Evolutionary conservation across 2,113 vertebrate species (phyloP), one percentile per base, ranked within the genome.

Genomic region (Glaucomys volans): DNA sequence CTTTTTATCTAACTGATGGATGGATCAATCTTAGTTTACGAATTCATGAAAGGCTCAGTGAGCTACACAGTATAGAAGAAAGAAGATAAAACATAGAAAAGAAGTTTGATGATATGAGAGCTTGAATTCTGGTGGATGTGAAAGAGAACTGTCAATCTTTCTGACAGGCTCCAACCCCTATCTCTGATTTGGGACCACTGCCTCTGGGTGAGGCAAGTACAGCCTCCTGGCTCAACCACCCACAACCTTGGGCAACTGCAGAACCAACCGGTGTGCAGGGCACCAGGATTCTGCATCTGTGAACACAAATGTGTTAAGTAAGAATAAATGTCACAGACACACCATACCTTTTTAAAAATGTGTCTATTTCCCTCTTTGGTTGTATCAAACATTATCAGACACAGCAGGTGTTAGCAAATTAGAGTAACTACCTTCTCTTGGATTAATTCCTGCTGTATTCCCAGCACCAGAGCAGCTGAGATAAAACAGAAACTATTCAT

Each of bases 381-480:
- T 77, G 50, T 66, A 87, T 54, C 79, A 93, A 86, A 76, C 79
- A 85, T 89, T 66, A 57, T 85, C 79, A 96, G 89, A 95, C 75
- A 81, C 4, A 84, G 86, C 86, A 97, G 82, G 89, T 90, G 69
- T 84, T 80, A 74, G 40, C 66, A 91, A 91, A 91, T 95, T 79
- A 84, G 79, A 97, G 89, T 91, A 90, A 94, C 52, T 54, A 76
- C 52, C 75, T 97, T 96, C 57, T 54, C 35, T 91, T 91, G 83
- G 35, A 67, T 86, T 83, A 69, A 83, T 89, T 96, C 77, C 0
- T 2, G n/a, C 86, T 91, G 62, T 66, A 28, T 40, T 59, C 35
- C 83, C 13, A 88, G 54, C 37, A 85, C 57, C n/a, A 83, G 62
- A 87, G 57, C 20, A 83, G 47, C 40, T 40, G 54, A 95, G 88